Evolutionary conservation across 2,888 invertebrate species (phyloP), one percentile per base, ranked within the genome.

Genomic region (Drosophila mettleri): DNA sequence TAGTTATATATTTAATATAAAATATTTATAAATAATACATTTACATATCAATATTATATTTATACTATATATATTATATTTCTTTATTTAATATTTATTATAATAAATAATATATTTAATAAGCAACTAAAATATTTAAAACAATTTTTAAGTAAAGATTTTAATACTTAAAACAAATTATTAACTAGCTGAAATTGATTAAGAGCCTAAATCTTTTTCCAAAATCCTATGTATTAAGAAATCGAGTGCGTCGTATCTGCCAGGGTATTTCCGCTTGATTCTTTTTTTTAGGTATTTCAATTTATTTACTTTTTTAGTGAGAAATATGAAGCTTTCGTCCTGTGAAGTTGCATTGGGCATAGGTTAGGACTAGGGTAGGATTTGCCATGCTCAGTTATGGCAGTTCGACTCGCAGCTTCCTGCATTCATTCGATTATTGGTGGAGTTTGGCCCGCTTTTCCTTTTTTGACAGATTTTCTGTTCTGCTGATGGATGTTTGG

Each of bases 391-490:
- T 45, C 63, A 41, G 51, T 38, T 43, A 24, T 52, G 51, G 31
- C 27, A 46, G 46, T 22, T 12, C 58, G 33, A 43, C 14, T 45
- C 29, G 38, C 33, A 14, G 45, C 61, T 63, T 49, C 68, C 38
- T 58, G 48, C 43, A 62, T 67, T 75, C 66, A 69, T 69, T 79
- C 73, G 73, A 79, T 79, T 73, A 67, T 75, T 64, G 59, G 33
- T 20, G 22, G 14, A 39, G 22, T n/a, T 16, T 27, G 4, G 3
- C 0, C 6, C 20, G 1, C 6, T 10, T 29, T 39, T 38, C 53
- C 12, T 33, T 10, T 24, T 66, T 57, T 39, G 31, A 18, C n/a
- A n/a, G 45, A 51, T 68, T 68, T 46, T 29, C 51, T 63, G 36
- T 63, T 43, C 27, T 27, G 58, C 22, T 74, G 75, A 62, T 70